These are phyloP conservation scores for human (Homo sapiens) DNA, from an alignment of 2,113 vertebrate genomes.

Conservation along the genomic window DNA sequence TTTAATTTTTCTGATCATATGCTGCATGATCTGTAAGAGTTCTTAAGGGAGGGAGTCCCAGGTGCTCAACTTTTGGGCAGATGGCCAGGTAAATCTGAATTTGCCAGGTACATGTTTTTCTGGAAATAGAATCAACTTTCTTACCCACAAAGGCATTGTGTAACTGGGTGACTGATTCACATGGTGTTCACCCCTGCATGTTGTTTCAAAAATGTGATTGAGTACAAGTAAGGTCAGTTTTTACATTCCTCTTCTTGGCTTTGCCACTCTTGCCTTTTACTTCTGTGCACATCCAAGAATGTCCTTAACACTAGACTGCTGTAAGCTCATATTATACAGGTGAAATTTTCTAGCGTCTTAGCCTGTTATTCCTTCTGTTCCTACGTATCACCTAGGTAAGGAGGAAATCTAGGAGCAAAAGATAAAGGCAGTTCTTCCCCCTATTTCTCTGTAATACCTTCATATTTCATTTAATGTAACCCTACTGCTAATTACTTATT, in stretches of 20 bases:
- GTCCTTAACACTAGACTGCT: background rate
- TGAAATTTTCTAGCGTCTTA: background rate
- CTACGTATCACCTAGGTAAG: background rate
- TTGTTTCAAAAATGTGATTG: background rate
- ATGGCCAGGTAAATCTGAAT: slow-evolving; percentile 1
- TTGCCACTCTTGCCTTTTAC: background rate
- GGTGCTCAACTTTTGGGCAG: background rate
- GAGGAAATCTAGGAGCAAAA: background rate
- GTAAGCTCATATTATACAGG: background rate
- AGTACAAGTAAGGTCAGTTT: background rate
- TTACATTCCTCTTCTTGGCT: background rate
- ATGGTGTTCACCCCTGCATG: background rate
- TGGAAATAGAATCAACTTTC: background rate
- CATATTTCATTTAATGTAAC: background rate
- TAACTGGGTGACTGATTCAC: slow-evolving; percentile 21
- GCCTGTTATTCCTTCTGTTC: background rate
- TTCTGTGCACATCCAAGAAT: background rate
- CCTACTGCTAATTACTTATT: background rate
- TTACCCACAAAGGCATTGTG: background rate
- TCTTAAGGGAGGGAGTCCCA: background rate
- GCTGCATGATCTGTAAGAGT: background rate
- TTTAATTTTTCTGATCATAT: too few relatives aligned
- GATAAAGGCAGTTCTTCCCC: background rate
- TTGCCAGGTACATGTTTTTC: slow-evolving; percentile 18
- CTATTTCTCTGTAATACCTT: background rate